A percentile compares a stretch with the other conserved stretches of the same genome.
Evolutionary conservation across 2,888 invertebrate species (phyloP).

Genomic region (Cantharis lateralis): DNA sequence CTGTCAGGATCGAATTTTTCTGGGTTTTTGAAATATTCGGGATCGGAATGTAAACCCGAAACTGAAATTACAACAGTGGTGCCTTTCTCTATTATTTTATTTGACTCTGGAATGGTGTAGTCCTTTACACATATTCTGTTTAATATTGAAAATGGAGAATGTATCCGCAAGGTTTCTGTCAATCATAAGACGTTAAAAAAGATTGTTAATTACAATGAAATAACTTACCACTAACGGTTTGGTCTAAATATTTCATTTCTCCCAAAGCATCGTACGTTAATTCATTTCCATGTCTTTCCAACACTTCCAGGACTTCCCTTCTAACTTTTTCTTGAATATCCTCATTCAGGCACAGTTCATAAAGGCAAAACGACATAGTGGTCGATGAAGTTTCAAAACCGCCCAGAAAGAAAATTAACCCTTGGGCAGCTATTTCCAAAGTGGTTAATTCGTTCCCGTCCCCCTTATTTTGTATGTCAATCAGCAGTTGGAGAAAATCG

Average conservation of each 20-base stretch:
- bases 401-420: conserved; percentile 43
- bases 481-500: conserved; percentile 60
- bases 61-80: conserved; percentile 37
- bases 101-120: conserved; percentile 40
- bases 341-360: conserved; percentile 57
- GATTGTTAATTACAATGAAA: too few relatives aligned
- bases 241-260: conserved; percentile 58
- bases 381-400: conserved; percentile 53
- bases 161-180: conserved; percentile 44
- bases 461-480: conserved; percentile 34
- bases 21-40: conserved; percentile 59
- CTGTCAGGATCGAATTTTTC: conserved; percentile 66
- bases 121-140: conserved; percentile 38
- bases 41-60: conserved; percentile 43
- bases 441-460: background rate
- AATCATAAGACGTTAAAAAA: conserved; percentile 2
- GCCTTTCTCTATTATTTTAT: conserved; percentile 36
- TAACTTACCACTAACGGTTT: conserved; percentile 47
- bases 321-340: conserved; percentile 54
- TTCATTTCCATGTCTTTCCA: conserved; percentile 49
- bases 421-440: conserved; percentile 35
- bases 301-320: conserved; percentile 52
- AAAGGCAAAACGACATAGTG: conserved; percentile 55
- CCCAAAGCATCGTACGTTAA: conserved; percentile 56
- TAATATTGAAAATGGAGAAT: conserved; percentile 43